Evolutionary conservation across 2,888 invertebrate species (phyloP).

Genomic region (Lasioglossum pauxillum): DNA sequence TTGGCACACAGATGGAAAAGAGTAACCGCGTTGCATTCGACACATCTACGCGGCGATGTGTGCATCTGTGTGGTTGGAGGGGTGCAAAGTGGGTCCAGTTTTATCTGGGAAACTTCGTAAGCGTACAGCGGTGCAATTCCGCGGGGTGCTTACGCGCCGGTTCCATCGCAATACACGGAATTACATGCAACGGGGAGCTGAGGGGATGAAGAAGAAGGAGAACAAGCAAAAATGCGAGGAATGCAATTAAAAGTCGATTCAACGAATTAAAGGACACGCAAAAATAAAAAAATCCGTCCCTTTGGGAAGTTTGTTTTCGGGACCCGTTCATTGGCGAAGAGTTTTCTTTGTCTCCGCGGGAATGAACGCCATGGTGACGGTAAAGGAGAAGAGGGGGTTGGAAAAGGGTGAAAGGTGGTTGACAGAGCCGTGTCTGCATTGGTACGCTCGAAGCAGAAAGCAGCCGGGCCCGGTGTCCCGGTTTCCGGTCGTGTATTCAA

Average conservation of each 20-base stretch:
- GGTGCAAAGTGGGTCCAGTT: slow-evolving; percentile 4
- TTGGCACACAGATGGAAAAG: background rate
- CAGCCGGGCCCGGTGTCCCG: slow-evolving; percentile 29
- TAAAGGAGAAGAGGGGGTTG: background rate
- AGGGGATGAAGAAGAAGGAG: too few species aligned
- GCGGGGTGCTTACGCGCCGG: background rate
- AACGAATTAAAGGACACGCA: background rate
- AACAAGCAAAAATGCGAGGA: background rate
- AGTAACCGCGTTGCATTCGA: background rate
- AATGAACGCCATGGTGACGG: background rate
- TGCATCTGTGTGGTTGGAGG: background rate
- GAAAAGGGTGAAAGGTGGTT: too few species aligned
- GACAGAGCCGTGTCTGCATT: background rate
- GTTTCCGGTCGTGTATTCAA: slow-evolving; percentile 43
- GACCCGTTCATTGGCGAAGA: background rate
- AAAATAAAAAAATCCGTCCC: background rate
- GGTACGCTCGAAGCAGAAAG: slow-evolving; percentile 6
- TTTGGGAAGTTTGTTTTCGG: background rate
- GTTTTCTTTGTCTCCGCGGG: background rate
- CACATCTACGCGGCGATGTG: background rate
- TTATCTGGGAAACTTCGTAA: slow-evolving; percentile 2
- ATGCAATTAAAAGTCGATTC: background rate
- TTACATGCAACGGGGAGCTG: background rate
- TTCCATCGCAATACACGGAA: background rate
- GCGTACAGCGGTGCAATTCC: background rate